Evolutionary conservation across 2,797 vertebrate genomes (phyloP).

Genomic region (Myotis vivesi): DNA sequence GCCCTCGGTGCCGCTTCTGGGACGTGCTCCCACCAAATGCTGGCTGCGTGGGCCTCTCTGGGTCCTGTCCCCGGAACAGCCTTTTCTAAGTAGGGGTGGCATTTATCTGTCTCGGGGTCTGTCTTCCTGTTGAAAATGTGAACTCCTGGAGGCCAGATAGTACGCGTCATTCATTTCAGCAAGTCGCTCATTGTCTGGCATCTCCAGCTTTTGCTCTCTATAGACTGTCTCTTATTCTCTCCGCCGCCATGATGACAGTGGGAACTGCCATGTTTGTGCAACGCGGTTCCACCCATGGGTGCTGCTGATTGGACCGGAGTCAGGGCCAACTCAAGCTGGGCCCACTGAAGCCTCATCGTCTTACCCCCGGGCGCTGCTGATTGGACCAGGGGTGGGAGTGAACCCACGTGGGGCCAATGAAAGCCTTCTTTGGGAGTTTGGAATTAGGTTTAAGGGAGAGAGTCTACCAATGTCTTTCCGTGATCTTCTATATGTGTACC

Average conservation of each 20-base stretch:
- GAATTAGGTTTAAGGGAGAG: neutral
- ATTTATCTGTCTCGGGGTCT: neutral
- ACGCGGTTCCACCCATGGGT: rapidly evolving
- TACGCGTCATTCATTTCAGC: no score
- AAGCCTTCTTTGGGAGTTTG: neutral
- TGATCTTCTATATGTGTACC: neutral
- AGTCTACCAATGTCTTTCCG: neutral
- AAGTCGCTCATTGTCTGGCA: neutral
- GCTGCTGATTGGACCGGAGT: neutral
- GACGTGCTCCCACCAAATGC: neutral
- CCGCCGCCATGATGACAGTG: rapidly evolving
- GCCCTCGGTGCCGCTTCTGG: neutral
- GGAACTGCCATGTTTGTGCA: neutral
- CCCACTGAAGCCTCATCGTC: neutral
- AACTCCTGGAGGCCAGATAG: neutral
- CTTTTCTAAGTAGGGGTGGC: neutral
- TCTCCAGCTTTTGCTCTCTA: neutral
- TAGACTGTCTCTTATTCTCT: neutral
- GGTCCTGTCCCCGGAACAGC: rapidly evolving
- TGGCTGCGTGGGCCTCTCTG: neutral
- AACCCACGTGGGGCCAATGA: neutral
- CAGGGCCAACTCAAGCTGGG: neutral
- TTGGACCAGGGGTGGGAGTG: neutral
- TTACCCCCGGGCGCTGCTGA: neutral
- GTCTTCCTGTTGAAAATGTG: neutral